Evolutionary conservation across 2,797 vertebrate genomes (phyloP).

Genomic region (Botia kubotai): DNA sequence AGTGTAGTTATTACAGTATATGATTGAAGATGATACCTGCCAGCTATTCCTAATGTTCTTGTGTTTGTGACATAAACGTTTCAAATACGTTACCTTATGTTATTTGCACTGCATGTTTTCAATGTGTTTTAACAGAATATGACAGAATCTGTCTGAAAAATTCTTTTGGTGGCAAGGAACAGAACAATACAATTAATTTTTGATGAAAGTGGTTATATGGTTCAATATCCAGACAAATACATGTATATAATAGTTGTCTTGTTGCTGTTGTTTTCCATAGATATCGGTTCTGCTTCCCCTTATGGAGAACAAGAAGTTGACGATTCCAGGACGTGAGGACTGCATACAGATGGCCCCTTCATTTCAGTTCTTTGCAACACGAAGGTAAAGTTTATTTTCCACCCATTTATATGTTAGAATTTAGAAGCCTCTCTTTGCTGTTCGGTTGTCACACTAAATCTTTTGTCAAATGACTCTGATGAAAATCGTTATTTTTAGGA

Average conservation of each 20-base stretch:
- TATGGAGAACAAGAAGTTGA: conserved; percentile 91
- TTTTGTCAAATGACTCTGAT: conserved; percentile 17
- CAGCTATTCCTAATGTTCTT: too few relatives aligned
- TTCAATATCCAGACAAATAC: background rate
- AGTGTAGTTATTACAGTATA: too few relatives aligned
- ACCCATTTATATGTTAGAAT: background rate
- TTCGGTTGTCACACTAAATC: background rate
- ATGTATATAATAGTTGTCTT: too few relatives aligned
- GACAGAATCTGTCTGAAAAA: too few relatives aligned
- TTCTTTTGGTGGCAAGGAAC: too few relatives aligned
- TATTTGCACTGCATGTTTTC: too few relatives aligned
- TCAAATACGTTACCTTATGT: too few relatives aligned
- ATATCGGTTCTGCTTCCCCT: conserved; percentile 93
- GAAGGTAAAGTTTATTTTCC: conserved; percentile 79
- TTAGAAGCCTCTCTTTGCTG: background rate
- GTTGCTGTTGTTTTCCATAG: conserved; percentile 66
- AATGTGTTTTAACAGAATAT: too few relatives aligned
- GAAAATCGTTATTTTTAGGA: conserved; percentile 62
- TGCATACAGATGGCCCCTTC: conserved; percentile 89
- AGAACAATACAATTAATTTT: too few relatives aligned
- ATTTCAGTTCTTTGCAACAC: conserved; percentile 97
- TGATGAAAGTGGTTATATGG: background rate
- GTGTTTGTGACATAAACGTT: too few relatives aligned
- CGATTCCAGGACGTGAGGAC: conserved; percentile 92
- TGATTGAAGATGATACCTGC: too few relatives aligned